Evolutionary conservation across 2,888 invertebrate species (phyloP).

Genomic region (Eupithecia subumbrata): DNA sequence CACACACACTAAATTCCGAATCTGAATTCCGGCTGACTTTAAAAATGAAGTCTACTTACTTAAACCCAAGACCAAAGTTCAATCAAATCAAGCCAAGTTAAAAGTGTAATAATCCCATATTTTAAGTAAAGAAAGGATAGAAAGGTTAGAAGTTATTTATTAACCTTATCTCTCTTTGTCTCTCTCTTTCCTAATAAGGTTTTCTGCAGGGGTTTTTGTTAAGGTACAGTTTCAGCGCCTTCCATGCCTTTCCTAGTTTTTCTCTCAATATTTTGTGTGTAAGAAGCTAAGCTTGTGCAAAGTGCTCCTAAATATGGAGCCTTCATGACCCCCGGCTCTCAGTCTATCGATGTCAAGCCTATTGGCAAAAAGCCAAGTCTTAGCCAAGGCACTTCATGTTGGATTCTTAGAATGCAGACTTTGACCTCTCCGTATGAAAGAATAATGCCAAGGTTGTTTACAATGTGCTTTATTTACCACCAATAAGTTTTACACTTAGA

Average conservation of each 20-base stretch:
- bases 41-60: no score
- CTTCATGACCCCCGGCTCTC: slow-evolving; percentile 15
- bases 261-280: not conserved
- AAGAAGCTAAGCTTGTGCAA: not conserved
- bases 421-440: slow-evolving; percentile 20
- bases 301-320: slow-evolving; percentile 10
- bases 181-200: no score
- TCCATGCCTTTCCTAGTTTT: not conserved
- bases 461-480: not conserved
- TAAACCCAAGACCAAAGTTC: not conserved
- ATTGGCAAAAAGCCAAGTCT: slow-evolving; percentile 25
- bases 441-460: slow-evolving; percentile 27
- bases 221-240: no score
- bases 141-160: no score
- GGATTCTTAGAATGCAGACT: slow-evolving; percentile 26
- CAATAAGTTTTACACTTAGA: not conserved
- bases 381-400: slow-evolving; percentile 20
- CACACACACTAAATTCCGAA: no score
- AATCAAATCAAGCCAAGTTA: not conserved
- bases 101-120: not conserved
- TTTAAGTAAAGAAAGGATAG: no score
- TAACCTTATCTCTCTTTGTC: no score
- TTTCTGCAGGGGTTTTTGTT: not conserved
- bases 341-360: slow-evolving; percentile 25
- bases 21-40: not conserved